These are phyloP conservation scores for Trissolcus brochymenae DNA, from an alignment of 2,888 invertebrate genomes.

Conservation along the genomic window DNA sequence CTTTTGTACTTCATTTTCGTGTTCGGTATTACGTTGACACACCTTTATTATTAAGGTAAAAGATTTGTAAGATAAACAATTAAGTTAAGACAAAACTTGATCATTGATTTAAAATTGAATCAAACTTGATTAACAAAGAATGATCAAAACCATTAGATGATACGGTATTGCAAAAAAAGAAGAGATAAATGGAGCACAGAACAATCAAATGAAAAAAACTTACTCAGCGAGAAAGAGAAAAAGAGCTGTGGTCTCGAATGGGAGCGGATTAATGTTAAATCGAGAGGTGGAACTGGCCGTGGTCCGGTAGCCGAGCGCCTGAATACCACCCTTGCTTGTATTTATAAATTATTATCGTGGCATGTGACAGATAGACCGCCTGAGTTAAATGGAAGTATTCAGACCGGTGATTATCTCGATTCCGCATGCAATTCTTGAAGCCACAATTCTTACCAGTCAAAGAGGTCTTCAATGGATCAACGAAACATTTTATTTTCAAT, in stretches of 20 bases:
- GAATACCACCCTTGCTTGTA: constrained; percentile 61
- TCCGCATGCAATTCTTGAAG: constrained; percentile 53
- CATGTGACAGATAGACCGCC: constrained; percentile 66
- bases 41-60: constrained; percentile 87
- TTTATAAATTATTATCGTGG: constrained; percentile 68
- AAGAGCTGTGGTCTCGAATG: constrained; percentile 37
- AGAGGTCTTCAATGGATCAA: constrained; percentile 19
- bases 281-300: constrained; percentile 57
- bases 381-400: constrained; percentile 65
- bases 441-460: constrained; percentile 39
- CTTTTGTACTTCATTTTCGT: constrained; percentile 91
- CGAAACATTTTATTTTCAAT: too few species aligned
- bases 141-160: neutral
- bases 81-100: too few species aligned
- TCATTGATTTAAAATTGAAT: too few species aligned
- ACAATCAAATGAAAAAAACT: neutral
- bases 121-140: neutral
- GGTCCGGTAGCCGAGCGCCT: constrained; percentile 65
- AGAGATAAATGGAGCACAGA: neutral
- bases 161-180: neutral
- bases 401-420: constrained; percentile 65
- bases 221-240: neutral
- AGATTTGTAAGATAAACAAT: too few species aligned
- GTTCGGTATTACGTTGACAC: constrained; percentile 97
- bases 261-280: constrained; percentile 45